phyloP scores from a whole-genome alignment of 2,888 invertebrate species.

The Escarpia spicata region DNA sequence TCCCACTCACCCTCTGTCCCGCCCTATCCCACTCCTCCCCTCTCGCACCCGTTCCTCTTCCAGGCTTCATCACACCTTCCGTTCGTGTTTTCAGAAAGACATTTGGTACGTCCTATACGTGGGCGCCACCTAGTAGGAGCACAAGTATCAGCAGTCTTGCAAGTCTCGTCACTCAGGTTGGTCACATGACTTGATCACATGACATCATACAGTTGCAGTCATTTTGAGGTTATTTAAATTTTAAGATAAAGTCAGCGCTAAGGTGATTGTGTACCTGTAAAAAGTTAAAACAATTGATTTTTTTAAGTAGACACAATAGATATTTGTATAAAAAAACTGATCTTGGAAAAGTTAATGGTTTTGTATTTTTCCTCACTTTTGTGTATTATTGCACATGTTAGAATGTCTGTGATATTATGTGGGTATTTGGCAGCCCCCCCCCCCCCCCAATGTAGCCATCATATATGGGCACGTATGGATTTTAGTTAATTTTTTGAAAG shows the following conservation, averaged over 20 bases:
- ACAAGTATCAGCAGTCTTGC: slow-evolving; percentile 60
- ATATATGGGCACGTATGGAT: too few relatives aligned
- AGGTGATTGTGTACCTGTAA: too few relatives aligned
- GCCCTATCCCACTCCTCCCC: too few relatives aligned
- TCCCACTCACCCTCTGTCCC: too few relatives aligned
- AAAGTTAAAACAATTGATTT: too few relatives aligned
- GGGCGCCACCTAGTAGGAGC: slow-evolving; percentile 57
- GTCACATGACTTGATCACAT: not conserved
- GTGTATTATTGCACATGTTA: not conserved
- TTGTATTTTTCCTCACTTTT: not conserved
- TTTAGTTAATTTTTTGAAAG: not conserved
- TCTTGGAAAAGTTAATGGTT: not conserved
- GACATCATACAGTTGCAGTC: too few relatives aligned
- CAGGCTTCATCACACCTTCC: not conserved
- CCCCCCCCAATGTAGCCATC: too few relatives aligned
- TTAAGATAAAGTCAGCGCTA: too few relatives aligned
- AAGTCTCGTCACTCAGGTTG: slow-evolving; percentile 42
- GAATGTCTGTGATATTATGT: not conserved
- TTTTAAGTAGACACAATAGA: not conserved
- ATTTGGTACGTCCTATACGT: slow-evolving; percentile 39
- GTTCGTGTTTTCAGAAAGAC: slow-evolving; percentile 31
- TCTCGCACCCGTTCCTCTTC: not conserved
- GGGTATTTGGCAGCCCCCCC: too few relatives aligned
- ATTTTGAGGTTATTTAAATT: too few relatives aligned
- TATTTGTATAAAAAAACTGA: not conserved